Evolutionary conservation across 2,888 invertebrate species (phyloP), one percentile per base, ranked within the genome.

Genomic region (Bursaphelenchus okinawaensis): DNA sequence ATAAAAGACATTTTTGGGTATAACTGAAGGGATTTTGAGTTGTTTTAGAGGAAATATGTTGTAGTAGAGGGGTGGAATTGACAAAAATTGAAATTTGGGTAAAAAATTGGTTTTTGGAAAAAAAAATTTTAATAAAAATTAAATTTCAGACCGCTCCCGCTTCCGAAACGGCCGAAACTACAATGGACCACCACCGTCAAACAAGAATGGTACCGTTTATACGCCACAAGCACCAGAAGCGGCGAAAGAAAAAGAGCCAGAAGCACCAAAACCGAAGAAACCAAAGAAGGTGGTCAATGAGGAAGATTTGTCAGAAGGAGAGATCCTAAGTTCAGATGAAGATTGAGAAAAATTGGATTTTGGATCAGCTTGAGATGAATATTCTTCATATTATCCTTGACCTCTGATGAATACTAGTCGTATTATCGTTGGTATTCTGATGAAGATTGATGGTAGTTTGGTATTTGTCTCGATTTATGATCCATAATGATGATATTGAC

Each of bases 261-360:
- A 62, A 8, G 66, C 72, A 4, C 67, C 69, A 8, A 63, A 63
- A 31, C 70, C 74, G 9, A 78, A 79, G 58, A 75, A 59, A 63
- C 77, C 64, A 58, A 76, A 65, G 71, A 74, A 55, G 28, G 69
- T 66, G n/a, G 73, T 73, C 20, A 65, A 74, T 40, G 78, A 78
- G 40, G 77, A 75, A 54, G 81, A 81, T 40, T 60, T 81, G 6
- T 77, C 77, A 3, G 81, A 81, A 9, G 81, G 81, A 63, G 81
- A 81, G 60, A 81, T 81, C 57, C 59, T 81, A 31, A 75, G 75
- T 23, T 72, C 75, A 7, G 81, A 80, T 31, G 80, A 80, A 24
- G 68, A 68, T 22, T 62, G n/a, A n/a, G n/a, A n/a, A n/a, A n/a
- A n/a, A n/a, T n/a, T n/a, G n/a, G n/a, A n/a, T n/a, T n/a, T n/a